Conservation (phyloP, 1,140 invertebrate genomes). For the Plectrocnemia conspersa region DNA sequence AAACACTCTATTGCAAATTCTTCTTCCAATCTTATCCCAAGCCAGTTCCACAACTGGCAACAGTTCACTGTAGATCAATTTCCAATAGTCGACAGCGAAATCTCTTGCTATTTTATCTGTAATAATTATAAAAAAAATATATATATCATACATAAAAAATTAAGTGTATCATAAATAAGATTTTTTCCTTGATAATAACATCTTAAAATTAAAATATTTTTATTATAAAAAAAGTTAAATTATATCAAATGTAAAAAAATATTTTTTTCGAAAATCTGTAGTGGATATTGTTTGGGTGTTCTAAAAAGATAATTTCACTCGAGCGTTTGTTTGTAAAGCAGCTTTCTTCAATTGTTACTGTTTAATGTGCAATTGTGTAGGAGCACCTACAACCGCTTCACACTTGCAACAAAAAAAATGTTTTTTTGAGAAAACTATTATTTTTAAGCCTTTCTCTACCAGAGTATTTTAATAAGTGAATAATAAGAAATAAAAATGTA, state of each 20-base stretch:
- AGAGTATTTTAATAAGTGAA: background rate
- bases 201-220: background rate
- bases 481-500: too few relatives aligned
- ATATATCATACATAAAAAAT: constrained; percentile 4
- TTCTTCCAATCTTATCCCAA: constrained; percentile 49
- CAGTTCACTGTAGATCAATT: constrained; percentile 51
- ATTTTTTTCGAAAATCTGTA: too few relatives aligned
- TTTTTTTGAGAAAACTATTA: too few relatives aligned
- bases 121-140: constrained; percentile 33
- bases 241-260: background rate
- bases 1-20: constrained; percentile 46
- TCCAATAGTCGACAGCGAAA: constrained; percentile 57
- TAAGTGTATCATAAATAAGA: background rate
- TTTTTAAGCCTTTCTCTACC: too few relatives aligned
- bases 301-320: too few relatives aligned
- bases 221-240: background rate
- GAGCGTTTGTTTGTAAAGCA: too few relatives aligned
- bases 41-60: constrained; percentile 49
- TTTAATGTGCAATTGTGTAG: too few relatives aligned
- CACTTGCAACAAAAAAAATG: too few relatives aligned
- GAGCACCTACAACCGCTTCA: too few relatives aligned
- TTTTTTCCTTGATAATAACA: background rate
- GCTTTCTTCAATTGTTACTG: too few relatives aligned
- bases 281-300: too few relatives aligned
- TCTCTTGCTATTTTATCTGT: constrained; percentile 49